Conservation (phyloP, 2,113 vertebrate species). For the Nothoprocta pentlandii region DNA sequence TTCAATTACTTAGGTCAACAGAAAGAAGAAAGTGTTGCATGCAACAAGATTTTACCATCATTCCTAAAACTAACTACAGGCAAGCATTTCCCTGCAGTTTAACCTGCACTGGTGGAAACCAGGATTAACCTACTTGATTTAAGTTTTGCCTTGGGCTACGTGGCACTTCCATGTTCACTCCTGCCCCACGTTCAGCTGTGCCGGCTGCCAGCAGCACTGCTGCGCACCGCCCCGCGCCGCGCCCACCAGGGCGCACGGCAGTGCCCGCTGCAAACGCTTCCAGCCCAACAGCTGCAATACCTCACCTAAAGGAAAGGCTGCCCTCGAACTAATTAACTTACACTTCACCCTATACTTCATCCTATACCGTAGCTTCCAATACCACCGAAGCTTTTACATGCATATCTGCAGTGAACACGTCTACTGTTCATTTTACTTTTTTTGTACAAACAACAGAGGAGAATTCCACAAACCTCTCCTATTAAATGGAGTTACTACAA, state of each 20-base stretch:
- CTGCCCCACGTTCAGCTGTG: fast-evolving
- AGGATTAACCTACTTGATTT: fast-evolving
- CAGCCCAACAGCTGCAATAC: neutral
- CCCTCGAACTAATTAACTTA: neutral
- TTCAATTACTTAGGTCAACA: neutral
- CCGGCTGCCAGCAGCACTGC: too few relatives aligned
- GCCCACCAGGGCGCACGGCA: neutral
- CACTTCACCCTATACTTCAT: slow-evolving; percentile 28
- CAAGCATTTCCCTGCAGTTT: neutral
- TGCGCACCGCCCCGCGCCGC: too few relatives aligned
- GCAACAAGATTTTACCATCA: neutral
- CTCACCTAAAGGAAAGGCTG: neutral
- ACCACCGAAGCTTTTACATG: neutral
- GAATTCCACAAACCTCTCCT: neutral
- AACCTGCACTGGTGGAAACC: neutral
- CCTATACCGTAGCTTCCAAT: slow-evolving; percentile 19
- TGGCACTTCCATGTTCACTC: neutral
- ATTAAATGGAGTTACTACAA: neutral
- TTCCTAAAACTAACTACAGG: neutral
- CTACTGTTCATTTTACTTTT: neutral
- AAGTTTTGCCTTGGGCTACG: neutral
- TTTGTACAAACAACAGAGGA: neutral
- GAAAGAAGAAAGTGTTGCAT: neutral
- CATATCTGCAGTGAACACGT: neutral
- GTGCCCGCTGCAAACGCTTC: neutral